Conservation (phyloP, 2,888 invertebrate species). For the Netelia virgata region DNA sequence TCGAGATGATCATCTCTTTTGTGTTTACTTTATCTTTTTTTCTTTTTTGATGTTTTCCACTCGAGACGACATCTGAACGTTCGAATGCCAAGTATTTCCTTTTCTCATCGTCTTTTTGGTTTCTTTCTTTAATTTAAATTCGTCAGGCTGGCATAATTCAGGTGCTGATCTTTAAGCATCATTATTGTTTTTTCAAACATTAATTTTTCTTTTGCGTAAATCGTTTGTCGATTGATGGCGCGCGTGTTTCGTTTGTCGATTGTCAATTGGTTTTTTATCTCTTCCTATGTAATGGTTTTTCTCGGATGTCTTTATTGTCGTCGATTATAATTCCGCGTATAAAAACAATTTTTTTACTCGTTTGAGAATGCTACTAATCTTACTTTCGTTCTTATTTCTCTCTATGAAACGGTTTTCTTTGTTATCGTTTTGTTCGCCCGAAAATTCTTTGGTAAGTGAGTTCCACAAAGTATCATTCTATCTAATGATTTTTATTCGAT, state of each 20-base stretch:
- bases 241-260: too few relatives aligned
- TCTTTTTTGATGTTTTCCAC: constrained; percentile 32
- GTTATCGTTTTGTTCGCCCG: constrained; percentile 6
- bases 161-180: constrained; percentile 48
- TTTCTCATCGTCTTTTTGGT: constrained; percentile 41
- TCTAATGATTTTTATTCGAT: constrained; percentile 8
- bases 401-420: not conserved
- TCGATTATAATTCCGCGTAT: constrained; percentile 21
- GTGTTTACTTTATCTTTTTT: constrained; percentile 35
- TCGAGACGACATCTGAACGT: constrained; percentile 46
- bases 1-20: constrained; percentile 69
- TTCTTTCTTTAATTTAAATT: constrained; percentile 46
- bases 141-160: constrained; percentile 47
- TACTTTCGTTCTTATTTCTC: constrained; percentile 5
- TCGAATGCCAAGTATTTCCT: constrained; percentile 51
- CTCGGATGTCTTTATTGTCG: constrained; percentile 17
- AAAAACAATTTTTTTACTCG: constrained; percentile 16
- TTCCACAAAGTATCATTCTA: constrained; percentile 13
- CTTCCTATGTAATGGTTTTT: not conserved
- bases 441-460: not conserved
- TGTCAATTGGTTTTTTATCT: not conserved
- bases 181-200: not conserved
- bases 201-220: constrained; percentile 4
- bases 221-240: too few relatives aligned
- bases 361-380: constrained; percentile 20